Evolutionary conservation across 2,797 vertebrate genomes (phyloP).

Genomic region (Choloepus didactylus): DNA sequence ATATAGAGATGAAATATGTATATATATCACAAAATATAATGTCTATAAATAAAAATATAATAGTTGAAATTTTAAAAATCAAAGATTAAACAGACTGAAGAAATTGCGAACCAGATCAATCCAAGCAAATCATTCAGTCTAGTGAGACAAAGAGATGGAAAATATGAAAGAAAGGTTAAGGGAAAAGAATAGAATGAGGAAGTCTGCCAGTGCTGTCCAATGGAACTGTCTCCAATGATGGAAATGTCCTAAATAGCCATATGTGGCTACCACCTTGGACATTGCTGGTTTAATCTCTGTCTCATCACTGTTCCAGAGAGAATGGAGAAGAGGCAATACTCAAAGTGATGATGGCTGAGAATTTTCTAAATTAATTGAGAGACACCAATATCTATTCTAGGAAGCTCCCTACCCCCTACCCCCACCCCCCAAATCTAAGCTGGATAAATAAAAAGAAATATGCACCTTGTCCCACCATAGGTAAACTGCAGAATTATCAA

Average conservation of each 20-base stretch:
- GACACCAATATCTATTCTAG: background rate
- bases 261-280: background rate
- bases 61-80: background rate
- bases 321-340: background rate
- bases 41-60: background rate
- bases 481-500: background rate
- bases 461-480: background rate
- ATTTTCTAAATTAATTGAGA: background rate
- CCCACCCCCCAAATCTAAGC: background rate
- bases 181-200: background rate
- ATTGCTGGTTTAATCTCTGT: background rate
- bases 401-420: background rate
- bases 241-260: background rate
- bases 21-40: conserved; percentile 1
- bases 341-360: background rate
- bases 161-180: background rate
- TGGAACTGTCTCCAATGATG: background rate
- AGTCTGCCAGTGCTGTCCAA: background rate
- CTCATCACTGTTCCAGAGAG: background rate
- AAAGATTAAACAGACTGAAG: background rate
- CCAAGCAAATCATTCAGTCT: background rate
- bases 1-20: background rate
- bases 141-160: background rate
- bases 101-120: background rate
- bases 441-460: background rate